Evolutionary conservation across 2,888 invertebrate species (phyloP).

Genomic region (Agrotis ipsilon): DNA sequence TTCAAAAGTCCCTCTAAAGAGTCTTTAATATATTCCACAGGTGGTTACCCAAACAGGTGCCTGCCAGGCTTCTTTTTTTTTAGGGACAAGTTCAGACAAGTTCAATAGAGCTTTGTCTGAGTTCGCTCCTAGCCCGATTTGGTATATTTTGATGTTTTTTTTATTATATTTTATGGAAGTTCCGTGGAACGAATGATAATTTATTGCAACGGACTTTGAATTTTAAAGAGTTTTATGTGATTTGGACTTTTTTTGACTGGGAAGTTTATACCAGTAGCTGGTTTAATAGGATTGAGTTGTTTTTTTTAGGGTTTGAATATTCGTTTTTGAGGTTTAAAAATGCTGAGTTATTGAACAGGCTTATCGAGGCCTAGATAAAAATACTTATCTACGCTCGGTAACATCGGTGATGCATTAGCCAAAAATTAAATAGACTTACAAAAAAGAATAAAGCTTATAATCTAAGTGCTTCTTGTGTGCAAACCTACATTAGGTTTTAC

Average conservation of each 20-base stretch:
- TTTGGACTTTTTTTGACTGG: conserved; percentile 39
- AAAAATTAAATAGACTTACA: not conserved
- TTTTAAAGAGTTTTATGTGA: conserved; percentile 66
- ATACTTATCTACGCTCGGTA: no score
- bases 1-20: conserved; percentile 58
- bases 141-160: conserved; percentile 75
- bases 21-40: conserved; percentile 84
- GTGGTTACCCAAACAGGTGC: conserved; percentile 86
- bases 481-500: no score
- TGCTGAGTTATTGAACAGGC: not conserved
- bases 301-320: not conserved
- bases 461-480: no score
- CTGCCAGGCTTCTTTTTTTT: conserved; percentile 67
- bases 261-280: conserved; percentile 51
- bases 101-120: conserved; percentile 84
- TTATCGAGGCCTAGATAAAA: not conserved
- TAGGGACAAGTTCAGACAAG: conserved; percentile 84
- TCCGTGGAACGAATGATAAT: conserved; percentile 79
- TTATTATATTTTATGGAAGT: conserved; percentile 55
- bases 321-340: not conserved
- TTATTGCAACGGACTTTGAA: conserved; percentile 80
- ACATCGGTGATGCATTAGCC: not conserved
- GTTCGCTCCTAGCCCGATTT: conserved; percentile 80
- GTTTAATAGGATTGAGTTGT: conserved; percentile 33
- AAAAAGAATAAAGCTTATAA: not conserved